Percentiles rank a stretch among this genome's conserved stretches.
Evolutionary conservation across 2,797 vertebrate species (phyloP).

Genomic region (Sandelia bainsii): DNA sequence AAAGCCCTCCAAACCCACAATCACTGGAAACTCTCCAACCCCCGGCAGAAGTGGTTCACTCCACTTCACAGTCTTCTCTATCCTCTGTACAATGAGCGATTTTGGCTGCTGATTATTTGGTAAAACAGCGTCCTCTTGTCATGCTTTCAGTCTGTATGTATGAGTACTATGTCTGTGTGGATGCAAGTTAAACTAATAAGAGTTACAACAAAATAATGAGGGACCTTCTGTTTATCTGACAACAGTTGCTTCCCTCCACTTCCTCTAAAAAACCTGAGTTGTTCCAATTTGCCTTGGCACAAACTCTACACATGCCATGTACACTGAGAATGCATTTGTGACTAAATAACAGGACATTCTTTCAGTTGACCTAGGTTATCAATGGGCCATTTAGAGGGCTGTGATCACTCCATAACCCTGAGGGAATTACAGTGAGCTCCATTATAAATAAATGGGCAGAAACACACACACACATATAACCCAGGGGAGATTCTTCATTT

Average conservation of each 20-base stretch:
- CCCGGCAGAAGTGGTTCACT: slow-evolving; percentile 53
- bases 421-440: slow-evolving; percentile 64
- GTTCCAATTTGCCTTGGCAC: slow-evolving; percentile 75
- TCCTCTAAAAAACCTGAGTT: slow-evolving; percentile 72
- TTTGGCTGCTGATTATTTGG: slow-evolving; percentile 41
- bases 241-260: slow-evolving; percentile 68
- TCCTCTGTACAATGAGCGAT: slow-evolving; percentile 53
- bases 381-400: slow-evolving; percentile 77
- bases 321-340: slow-evolving; percentile 76
- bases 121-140: slow-evolving; percentile 68
- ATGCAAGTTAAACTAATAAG: slow-evolving; percentile 76
- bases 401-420: slow-evolving; percentile 53
- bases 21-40: slow-evolving; percentile 69
- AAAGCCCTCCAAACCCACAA: slow-evolving; percentile 81
- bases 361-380: slow-evolving; percentile 78
- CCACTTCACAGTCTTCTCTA: slow-evolving; percentile 58
- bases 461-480: slow-evolving; percentile 13
- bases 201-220: slow-evolving; percentile 71
- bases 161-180: slow-evolving; percentile 48
- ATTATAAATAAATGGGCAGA: slow-evolving; percentile 54
- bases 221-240: slow-evolving; percentile 62
- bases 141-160: slow-evolving; percentile 11
- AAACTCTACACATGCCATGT: slow-evolving; percentile 59
- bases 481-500: slow-evolving; percentile 50
- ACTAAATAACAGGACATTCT: slow-evolving; percentile 79